phyloP scores from a whole-genome alignment of 2,888 invertebrate species.

The Nasonia oneida region DNA sequence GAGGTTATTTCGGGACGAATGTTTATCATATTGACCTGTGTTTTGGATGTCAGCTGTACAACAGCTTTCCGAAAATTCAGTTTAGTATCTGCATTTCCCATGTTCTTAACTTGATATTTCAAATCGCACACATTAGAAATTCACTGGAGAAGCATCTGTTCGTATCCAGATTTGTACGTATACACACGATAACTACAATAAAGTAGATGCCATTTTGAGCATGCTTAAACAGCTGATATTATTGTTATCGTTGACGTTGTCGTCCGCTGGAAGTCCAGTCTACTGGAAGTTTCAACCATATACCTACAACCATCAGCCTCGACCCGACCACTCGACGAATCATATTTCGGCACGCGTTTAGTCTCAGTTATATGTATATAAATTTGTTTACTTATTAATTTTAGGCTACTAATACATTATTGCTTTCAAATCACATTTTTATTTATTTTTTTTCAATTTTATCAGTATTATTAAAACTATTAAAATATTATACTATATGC shows the following conservation, averaged over 20 bases:
- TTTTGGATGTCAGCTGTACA: conserved; percentile 97
- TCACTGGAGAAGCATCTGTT: neutral
- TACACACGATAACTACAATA: conserved; percentile 10
- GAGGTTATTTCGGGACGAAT: conserved; percentile 16
- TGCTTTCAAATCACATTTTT: neutral
- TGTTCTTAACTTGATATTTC: conserved; percentile 75
- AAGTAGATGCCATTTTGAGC: conserved; percentile 33
- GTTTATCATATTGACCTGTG: conserved; percentile 85
- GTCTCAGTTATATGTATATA: neutral
- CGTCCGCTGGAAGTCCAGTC: neutral
- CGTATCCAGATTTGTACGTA: neutral
- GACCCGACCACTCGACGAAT: neutral
- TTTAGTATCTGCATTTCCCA: conserved; percentile 99
- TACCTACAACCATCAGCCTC: too few species aligned
- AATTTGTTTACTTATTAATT: neutral
- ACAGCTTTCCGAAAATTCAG: conserved; percentile 99
- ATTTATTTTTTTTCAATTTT: neutral
- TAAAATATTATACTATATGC: too few species aligned
- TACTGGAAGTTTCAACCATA: neutral
- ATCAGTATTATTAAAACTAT: neutral
- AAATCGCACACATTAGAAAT: conserved; percentile 21
- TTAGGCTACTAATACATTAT: neutral
- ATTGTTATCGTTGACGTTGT: conserved; percentile 20
- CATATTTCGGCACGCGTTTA: neutral
- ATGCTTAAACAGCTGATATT: conserved; percentile 30